Evolutionary conservation across 2,888 invertebrate genomes (phyloP), one percentile per base, ranked within the genome.

Genomic region (Xestia rhomboidea): DNA sequence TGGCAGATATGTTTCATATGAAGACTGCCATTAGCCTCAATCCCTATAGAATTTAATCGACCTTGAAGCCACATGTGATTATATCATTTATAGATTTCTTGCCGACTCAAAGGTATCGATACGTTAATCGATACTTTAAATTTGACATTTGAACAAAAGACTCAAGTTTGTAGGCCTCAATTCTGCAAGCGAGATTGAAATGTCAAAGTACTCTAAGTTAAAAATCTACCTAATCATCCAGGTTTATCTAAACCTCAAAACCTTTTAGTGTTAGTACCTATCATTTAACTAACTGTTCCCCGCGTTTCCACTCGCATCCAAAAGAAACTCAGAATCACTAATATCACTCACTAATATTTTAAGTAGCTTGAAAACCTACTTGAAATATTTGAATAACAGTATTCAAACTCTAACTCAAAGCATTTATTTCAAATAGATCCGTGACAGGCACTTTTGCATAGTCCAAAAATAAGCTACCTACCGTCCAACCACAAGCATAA

Each of bases 1-100:
- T 94, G 92, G 92, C 89, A 83, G 93, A 93, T 93, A 90, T 76
- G 83, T 92, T 94, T 91, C 78, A 83, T 88, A 86, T 83, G 91
- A 91, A 91, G 91, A 92, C 91, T 91, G 91, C 93, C 92, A 93
- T 95, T 95, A 94, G 91, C 94, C 94, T 92, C 92, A 93, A 94
- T 94, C 94, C 94, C 92, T 93, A 88, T 92, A 93, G 94, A 93
- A 94, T 92, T 79, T 77, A 76, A 92, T 90, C 91, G 93, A 93
- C 94, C 95, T 95, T 94, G 93, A 78, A 89, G 81, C 84, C 91
- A 81, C 76, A 90, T 89, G 86, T 91, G 93, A 94, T 94, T 90
- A 90, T 86, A 94, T 94, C 92, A 90, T 89, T 91, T 85, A 84
- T 89, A 91, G 91, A 93, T 89, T 85, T 87, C 82, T 77, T 86